These are phyloP conservation scores for Gila robusta DNA, from an alignment of 2,797 vertebrate species.

Conservation along the genomic window DNA sequence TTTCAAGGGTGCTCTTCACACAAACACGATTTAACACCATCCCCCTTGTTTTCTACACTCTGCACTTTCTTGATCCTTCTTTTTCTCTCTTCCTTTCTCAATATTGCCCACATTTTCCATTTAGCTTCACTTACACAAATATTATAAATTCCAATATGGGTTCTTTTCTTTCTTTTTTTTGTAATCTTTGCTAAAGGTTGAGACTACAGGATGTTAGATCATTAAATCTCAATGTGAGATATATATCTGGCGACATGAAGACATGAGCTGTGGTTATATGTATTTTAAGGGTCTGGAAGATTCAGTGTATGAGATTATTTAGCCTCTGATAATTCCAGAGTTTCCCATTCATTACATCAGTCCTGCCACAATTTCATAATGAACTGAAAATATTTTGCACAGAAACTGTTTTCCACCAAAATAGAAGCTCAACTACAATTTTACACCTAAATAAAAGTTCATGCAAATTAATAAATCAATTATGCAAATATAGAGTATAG, in stretches of 20 bases:
- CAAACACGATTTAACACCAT: conserved; percentile 34
- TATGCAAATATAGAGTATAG: too few relatives aligned
- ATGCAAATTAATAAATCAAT: too few relatives aligned
- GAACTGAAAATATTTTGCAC: background rate
- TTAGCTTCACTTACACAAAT: background rate
- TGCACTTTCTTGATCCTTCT: conserved; percentile 6
- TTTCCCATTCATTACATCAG: background rate
- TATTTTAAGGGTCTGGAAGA: background rate
- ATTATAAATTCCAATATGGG: background rate
- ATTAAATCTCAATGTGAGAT: background rate
- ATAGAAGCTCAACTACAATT: background rate
- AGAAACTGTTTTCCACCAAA: background rate
- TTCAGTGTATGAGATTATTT: background rate
- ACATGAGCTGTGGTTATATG: background rate
- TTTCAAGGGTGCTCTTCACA: conserved; percentile 47
- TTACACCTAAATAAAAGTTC: too few relatives aligned
- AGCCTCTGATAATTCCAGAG: background rate
- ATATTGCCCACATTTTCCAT: background rate
- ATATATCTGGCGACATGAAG: background rate
- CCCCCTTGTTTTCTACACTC: conserved; percentile 12
- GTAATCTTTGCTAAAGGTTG: background rate
- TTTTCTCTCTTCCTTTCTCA: conserved; percentile 22
- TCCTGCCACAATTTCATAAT: background rate
- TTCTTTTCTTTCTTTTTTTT: background rate
- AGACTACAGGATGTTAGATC: background rate